Conservation (phyloP, 2,888 invertebrate species). For the Hypselothyrea guttata region DNA sequence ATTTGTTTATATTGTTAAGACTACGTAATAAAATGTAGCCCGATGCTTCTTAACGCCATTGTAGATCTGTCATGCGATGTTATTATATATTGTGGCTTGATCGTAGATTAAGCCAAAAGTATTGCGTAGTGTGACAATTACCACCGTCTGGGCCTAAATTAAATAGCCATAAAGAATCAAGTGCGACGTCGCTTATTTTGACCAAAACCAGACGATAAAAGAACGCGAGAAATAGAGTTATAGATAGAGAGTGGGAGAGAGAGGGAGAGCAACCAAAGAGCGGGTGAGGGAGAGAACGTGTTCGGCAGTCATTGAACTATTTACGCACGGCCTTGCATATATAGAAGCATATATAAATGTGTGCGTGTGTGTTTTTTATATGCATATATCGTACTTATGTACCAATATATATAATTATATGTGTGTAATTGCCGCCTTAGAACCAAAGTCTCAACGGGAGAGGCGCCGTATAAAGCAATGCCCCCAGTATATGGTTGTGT, state of each 20-base stretch:
- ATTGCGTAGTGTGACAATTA: slow-evolving; percentile 29
- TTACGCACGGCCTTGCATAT: slow-evolving; percentile 67
- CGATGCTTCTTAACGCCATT: too few species aligned
- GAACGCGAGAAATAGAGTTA: too few species aligned
- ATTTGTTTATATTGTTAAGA: too few species aligned
- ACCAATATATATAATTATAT: slow-evolving; percentile 27
- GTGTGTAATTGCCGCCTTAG: slow-evolving; percentile 20
- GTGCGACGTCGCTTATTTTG: slow-evolving; percentile 30
- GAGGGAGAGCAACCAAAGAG: slow-evolving; percentile 1
- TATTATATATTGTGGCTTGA: background rate
- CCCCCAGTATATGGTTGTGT: slow-evolving; percentile 2
- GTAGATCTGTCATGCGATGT: background rate
- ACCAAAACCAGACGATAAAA: slow-evolving; percentile 1
- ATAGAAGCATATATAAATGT: slow-evolving; percentile 6
- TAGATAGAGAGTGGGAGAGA: slow-evolving; percentile 12
- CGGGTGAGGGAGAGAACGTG: slow-evolving; percentile 33
- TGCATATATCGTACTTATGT: background rate
- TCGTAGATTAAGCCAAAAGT: slow-evolving; percentile 8
- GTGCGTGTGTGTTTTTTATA: background rate
- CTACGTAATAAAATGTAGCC: too few species aligned
- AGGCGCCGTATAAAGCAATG: slow-evolving; percentile 3
- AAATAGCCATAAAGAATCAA: slow-evolving; percentile 44
- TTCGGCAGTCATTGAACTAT: slow-evolving; percentile 71
- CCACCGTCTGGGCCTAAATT: slow-evolving; percentile 25
- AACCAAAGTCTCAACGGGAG: slow-evolving; percentile 16